Evolutionary conservation across 2,797 vertebrate genomes (phyloP).

Genomic region (Danionella dracula): DNA sequence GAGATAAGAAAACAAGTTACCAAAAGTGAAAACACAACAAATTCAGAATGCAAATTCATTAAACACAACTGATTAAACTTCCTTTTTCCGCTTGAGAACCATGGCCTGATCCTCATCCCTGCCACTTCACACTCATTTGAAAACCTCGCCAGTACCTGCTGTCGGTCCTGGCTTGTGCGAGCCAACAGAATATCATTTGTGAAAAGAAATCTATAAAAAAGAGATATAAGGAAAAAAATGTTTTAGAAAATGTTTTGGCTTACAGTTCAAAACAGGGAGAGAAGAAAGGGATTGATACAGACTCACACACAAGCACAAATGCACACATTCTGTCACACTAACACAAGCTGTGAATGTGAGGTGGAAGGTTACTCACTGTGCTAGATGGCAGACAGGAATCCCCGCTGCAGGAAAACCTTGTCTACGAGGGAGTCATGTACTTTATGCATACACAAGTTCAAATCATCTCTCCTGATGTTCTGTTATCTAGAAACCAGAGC

Average conservation of each 20-base stretch:
- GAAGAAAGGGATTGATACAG: conserved; percentile 15
- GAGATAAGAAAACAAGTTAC: no score
- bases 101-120: no score
- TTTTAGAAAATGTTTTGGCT: background rate
- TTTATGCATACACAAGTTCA: conserved; percentile 9
- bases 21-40: no score
- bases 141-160: no score
- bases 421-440: conserved; percentile 8
- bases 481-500: background rate
- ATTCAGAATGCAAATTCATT: no score
- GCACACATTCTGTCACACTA: conserved; percentile 26
- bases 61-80: no score
- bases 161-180: no score
- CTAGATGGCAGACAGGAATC: conserved; percentile 28
- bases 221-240: no score
- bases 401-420: conserved; percentile 36
- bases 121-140: no score
- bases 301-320: background rate
- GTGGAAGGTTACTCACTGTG: conserved; percentile 27
- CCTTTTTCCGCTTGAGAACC: no score
- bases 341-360: conserved; percentile 28
- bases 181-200: no score
- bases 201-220: no score
- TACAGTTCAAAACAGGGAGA: conserved; percentile 3
- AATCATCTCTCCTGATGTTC: background rate